Evolutionary conservation across 2,888 invertebrate species (phyloP), one percentile per base, ranked within the genome.

Genomic region (Heteromyza rotundicornis): DNA sequence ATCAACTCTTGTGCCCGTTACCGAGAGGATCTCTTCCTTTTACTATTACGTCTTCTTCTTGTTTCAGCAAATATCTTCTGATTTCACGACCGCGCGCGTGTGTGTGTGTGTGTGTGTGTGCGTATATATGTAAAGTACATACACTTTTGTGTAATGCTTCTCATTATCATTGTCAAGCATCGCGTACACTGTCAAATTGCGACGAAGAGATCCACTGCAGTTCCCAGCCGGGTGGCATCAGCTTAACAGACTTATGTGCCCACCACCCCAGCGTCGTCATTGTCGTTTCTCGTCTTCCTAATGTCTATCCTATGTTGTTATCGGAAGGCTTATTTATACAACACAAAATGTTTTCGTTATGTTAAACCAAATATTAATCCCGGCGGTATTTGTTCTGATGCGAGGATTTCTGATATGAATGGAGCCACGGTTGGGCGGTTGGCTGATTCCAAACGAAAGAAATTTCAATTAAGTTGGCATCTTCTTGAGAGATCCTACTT

Each of bases 121-220:
- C 12, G 53, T 24, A 27, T n/a, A 19, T 10, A 19, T 19, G 49
- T 44, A 5, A 16, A 54, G 7, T 35, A 40, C 10, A 17, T 27
- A 35, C 32, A 23, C 27, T 22, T 53, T 19, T 56, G 32, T 64
- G 65, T 61, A 64, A 63, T 67, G 61, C 51, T 53, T 60, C 61
- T 68, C 64, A 65, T 65, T 63, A 66, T 66, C 64, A 64, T 66
- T 60, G 66, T 60, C 62, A 59, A 63, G 59, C 59, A 58, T 57
- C 59, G 17, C 57, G 27, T 16, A 17, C 36, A 35, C 23, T 57
- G 57, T 51, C 57, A 57, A 36, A 35, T 51, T 35, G 22, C 16
- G 22, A n/a, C n/a, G n/a, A n/a, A n/a, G n/a, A 35, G 32, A 57
- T 57, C 51, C 20, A 57, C 16, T 35, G 40, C 40, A 40, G 40